A percentile compares a stretch with the other conserved stretches of the same genome.
Evolutionary conservation across 2,888 invertebrate species (phyloP).

Genomic region (Phasia obesa): DNA sequence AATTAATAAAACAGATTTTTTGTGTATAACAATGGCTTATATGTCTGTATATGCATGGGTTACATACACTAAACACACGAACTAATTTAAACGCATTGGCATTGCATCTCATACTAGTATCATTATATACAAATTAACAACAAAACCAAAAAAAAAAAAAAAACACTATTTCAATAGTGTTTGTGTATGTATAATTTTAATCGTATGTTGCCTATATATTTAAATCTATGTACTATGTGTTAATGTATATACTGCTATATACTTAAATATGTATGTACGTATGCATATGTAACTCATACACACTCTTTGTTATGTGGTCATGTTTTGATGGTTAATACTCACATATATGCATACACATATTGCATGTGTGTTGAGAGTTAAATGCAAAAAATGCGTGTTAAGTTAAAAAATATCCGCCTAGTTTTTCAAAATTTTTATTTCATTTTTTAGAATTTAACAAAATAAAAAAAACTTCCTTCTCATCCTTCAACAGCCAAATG

Average conservation of each 20-base stretch:
- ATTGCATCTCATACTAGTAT: not conserved
- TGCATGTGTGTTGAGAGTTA: not conserved
- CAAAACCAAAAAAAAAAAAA: too few relatives aligned
- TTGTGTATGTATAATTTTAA: constrained; percentile 30
- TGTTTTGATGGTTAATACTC: constrained; percentile 38
- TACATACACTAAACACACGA: not conserved
- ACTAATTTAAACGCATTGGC: not conserved
- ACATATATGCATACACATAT: not conserved
- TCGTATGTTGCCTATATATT: constrained; percentile 19
- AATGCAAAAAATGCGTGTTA: constrained; percentile 49
- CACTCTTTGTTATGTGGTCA: constrained; percentile 13
- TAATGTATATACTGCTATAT: not conserved
- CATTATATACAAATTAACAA: not conserved
- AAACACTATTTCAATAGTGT: too few relatives aligned
- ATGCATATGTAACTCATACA: not conserved
- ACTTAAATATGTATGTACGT: not conserved
- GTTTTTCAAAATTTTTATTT: constrained; percentile 65
- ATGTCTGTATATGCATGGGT: too few relatives aligned
- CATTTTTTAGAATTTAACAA: constrained; percentile 64
- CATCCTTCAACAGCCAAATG: not conserved
- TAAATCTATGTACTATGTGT: constrained; percentile 12
- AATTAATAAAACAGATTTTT: constrained; percentile 57
- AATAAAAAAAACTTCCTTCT: not conserved
- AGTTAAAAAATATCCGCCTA: constrained; percentile 65
- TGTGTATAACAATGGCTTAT: not conserved